phyloP scores from a whole-genome alignment of 2,113 vertebrate genomes.

The Dicentrarchus labrax region DNA sequence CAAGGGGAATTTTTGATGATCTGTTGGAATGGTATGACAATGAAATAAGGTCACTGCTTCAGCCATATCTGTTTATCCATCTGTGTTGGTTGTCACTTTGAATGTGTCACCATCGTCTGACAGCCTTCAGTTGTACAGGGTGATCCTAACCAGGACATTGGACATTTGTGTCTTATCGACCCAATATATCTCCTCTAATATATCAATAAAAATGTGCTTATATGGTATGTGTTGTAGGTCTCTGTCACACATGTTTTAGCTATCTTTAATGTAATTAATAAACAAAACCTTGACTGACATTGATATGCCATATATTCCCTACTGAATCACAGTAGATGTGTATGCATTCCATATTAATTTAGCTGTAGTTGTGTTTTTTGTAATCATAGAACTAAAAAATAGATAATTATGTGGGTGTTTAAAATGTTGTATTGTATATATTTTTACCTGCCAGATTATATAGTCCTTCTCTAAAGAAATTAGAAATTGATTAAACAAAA shows the following conservation, averaged over 20 bases:
- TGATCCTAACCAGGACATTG: not conserved
- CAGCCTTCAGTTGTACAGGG: conserved; percentile 3
- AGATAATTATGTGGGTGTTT: not conserved
- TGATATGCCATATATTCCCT: not conserved
- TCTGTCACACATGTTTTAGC: not conserved
- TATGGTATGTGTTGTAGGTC: not conserved
- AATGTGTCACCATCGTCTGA: conserved; percentile 43
- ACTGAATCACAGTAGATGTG: not conserved
- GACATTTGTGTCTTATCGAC: not conserved
- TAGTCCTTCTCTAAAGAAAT: not conserved
- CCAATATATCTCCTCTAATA: not conserved
- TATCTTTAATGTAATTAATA: not conserved
- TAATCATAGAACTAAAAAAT: not conserved
- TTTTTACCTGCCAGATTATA: not conserved
- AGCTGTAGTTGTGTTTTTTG: not conserved
- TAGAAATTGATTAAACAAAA: not conserved
- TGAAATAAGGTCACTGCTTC: conserved; percentile 73
- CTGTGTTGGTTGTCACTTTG: conserved; percentile 60
- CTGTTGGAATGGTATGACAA: conserved; percentile 54
- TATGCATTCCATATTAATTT: not conserved
- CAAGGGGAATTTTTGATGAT: conserved; percentile 22
- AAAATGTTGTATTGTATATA: not conserved
- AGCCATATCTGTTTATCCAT: conserved; percentile 68
- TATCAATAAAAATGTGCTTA: not conserved
- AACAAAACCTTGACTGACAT: not conserved